These are phyloP conservation scores for Neoaliturus tenellus DNA, from an alignment of 2,888 invertebrate genomes.

Conservation along the genomic window DNA sequence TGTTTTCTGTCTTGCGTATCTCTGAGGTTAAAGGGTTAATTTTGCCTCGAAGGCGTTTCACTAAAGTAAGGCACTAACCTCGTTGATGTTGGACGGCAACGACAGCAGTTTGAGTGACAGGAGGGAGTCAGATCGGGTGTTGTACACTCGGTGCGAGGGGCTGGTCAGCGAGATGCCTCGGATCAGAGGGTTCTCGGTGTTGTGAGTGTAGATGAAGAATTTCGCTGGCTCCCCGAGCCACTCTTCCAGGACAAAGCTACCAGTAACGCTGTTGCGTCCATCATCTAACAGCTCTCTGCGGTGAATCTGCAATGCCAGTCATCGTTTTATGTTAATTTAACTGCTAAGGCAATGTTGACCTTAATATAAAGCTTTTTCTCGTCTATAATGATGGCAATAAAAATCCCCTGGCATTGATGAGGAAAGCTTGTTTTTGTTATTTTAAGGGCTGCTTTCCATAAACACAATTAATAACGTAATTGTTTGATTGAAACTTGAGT, in stretches of 20 bases:
- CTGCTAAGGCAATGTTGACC: too few relatives aligned
- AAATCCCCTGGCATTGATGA: too few relatives aligned
- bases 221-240: conserved; percentile 74
- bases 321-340: too few relatives aligned
- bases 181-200: conserved; percentile 74
- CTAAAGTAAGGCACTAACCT: conserved; percentile 71
- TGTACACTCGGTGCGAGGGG: conserved; percentile 73
- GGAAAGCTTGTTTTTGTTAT: too few relatives aligned
- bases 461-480: too few relatives aligned
- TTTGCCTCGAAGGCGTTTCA: too few relatives aligned
- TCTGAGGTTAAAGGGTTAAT: too few relatives aligned
- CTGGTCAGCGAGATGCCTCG: conserved; percentile 74
- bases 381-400: too few relatives aligned
- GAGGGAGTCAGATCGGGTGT: conserved; percentile 73
- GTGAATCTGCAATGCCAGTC: conserved; percentile 73
- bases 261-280: conserved; percentile 73
- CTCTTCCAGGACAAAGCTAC: conserved; percentile 75
- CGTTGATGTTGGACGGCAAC: conserved; percentile 74
- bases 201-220: conserved; percentile 75
- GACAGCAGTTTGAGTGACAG: conserved; percentile 75
- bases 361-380: too few relatives aligned
- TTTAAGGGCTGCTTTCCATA: too few relatives aligned
- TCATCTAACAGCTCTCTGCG: conserved; percentile 74
- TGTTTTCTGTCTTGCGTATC: too few relatives aligned
- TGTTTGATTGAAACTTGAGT: too few relatives aligned